Conservation (phyloP, 2,888 invertebrate genomes). For the Lydus trimaculatus region DNA sequence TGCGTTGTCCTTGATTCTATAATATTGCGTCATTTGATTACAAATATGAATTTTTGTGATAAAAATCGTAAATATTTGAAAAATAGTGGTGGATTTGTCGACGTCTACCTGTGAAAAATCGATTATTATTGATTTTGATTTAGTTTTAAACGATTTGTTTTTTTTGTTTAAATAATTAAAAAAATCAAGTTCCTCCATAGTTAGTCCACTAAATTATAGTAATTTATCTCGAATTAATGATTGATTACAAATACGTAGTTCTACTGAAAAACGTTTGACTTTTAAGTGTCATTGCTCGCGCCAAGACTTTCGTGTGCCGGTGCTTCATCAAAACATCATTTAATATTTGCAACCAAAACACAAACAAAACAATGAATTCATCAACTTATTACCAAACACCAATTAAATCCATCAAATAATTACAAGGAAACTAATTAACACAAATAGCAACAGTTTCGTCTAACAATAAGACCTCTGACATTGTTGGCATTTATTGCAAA, state of each 20-base stretch:
- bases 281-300: constrained; percentile 6
- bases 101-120: background rate
- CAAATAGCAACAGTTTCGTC: too few relatives aligned
- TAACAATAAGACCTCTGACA: too few relatives aligned
- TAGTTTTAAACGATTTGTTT: background rate
- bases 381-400: background rate
- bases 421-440: too few relatives aligned
- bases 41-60: background rate
- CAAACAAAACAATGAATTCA: too few relatives aligned
- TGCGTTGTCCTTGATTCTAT: background rate
- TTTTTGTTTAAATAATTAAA: background rate
- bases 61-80: background rate
- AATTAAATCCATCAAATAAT: background rate
- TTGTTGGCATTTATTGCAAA: too few relatives aligned
- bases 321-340: background rate
- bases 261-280: background rate
- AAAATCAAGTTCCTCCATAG: background rate
- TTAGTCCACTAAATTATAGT: background rate
- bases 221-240: background rate
- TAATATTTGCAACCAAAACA: background rate
- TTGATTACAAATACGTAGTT: background rate
- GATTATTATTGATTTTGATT: background rate
- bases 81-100: background rate
- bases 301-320: background rate
- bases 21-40: background rate